A percentile compares a stretch with the other conserved stretches of the same genome.
phyloP scores from a whole-genome alignment of 2,797 vertebrate species.

The Phoebastria nigripes region DNA sequence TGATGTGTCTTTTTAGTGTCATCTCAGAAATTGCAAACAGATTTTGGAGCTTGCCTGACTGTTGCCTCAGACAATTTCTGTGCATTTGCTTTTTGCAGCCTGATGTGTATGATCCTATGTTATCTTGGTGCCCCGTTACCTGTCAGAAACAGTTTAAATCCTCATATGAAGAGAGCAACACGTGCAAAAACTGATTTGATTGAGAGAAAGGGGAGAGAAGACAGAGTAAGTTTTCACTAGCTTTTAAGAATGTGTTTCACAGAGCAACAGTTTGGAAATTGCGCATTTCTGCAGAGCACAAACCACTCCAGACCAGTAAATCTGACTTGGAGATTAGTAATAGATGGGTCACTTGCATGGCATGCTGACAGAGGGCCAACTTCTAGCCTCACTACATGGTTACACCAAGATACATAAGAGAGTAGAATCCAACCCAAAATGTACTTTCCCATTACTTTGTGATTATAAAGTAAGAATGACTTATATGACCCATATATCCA shows the following conservation, averaged over 20 bases:
- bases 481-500: neutral
- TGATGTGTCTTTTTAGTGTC: neutral
- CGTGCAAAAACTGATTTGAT: neutral
- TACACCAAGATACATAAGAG: neutral
- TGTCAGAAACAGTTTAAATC: neutral
- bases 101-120: neutral
- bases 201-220: neutral
- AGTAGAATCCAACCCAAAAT: neutral
- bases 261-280: neutral
- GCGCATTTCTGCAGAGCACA: neutral
- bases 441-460: neutral
- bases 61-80: neutral
- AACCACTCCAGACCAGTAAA: neutral
- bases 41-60: neutral
- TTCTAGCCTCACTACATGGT: neutral
- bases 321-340: neutral
- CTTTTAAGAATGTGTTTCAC: neutral
- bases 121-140: neutral
- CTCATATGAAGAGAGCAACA: neutral
- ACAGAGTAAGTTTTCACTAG: neutral
- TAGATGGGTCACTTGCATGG: neutral
- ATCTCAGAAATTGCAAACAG: neutral
- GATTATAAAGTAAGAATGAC: neutral
- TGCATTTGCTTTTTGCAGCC: constrained; percentile 25
- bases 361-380: neutral